Evolutionary conservation across 1,140 invertebrate genomes (phyloP).

Genomic region (Drosophila ohnishii): DNA sequence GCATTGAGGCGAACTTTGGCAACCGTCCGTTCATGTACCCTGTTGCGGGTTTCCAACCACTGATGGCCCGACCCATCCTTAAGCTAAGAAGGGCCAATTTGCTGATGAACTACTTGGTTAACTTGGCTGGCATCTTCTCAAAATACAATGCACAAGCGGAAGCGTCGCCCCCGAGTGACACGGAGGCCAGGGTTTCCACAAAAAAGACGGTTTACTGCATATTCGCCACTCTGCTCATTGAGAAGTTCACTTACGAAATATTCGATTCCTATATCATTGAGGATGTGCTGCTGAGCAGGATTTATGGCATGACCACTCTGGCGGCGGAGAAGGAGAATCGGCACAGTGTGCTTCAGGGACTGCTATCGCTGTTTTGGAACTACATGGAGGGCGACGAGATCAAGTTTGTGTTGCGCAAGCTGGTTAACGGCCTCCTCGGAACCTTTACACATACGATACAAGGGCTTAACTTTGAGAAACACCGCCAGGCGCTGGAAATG

Average conservation of each 20-base stretch:
- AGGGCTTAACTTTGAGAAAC: slow-evolving; percentile 85
- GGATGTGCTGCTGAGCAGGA: slow-evolving; percentile 84
- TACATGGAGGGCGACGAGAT: slow-evolving; percentile 87
- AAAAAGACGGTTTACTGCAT: slow-evolving; percentile 84
- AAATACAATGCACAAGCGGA: slow-evolving; percentile 52
- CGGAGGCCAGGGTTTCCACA: slow-evolving; percentile 68
- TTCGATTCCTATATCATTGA: slow-evolving; percentile 85
- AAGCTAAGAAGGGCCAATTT: slow-evolving; percentile 85
- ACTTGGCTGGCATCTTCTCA: slow-evolving; percentile 84
- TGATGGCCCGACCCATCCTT: slow-evolving; percentile 86
- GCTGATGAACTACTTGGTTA: slow-evolving; percentile 86
- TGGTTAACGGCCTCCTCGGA: slow-evolving; percentile 85
- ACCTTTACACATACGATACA: slow-evolving; percentile 86
- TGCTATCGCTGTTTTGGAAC: slow-evolving; percentile 86
- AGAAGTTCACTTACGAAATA: slow-evolving; percentile 85
- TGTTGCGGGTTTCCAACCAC: slow-evolving; percentile 86
- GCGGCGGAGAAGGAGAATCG: slow-evolving; percentile 53
- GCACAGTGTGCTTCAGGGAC: slow-evolving; percentile 60
- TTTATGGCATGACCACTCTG: slow-evolving; percentile 79
- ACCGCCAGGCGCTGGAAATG: slow-evolving; percentile 84
- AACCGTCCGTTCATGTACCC: slow-evolving; percentile 89
- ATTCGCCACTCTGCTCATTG: slow-evolving; percentile 84
- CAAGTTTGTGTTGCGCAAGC: slow-evolving; percentile 86
- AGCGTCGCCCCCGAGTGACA: neutral
- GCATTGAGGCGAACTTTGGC: slow-evolving; percentile 92